Conservation (phyloP, 2,113 vertebrate genomes). For the Spea bombifrons region DNA sequence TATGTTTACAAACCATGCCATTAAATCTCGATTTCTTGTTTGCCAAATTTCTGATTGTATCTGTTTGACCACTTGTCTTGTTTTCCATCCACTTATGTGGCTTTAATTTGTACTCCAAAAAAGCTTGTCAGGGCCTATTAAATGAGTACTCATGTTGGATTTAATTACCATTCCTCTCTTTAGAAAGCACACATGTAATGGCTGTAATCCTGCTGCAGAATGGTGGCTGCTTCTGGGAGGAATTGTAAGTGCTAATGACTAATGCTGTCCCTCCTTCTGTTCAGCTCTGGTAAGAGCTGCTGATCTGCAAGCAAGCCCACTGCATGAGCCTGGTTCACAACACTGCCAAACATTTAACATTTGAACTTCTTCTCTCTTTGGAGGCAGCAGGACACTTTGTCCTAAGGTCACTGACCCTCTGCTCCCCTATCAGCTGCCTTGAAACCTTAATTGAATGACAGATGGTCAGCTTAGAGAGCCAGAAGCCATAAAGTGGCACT, state of each 20-base stretch:
- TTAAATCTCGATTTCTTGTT: too few species aligned
- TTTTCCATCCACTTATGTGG: not conserved
- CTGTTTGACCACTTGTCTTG: not conserved
- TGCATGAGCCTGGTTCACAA: constrained; percentile 56
- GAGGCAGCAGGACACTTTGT: constrained; percentile 74
- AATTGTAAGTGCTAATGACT: constrained; percentile 75
- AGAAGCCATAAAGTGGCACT: constrained; percentile 54
- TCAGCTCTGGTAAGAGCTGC: constrained; percentile 44
- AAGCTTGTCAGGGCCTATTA: constrained; percentile 6
- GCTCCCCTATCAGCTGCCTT: constrained; percentile 73
- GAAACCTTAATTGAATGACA: constrained; percentile 80
- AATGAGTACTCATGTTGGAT: constrained; percentile 24
- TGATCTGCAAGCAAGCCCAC: constrained; percentile 45
- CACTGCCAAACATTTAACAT: constrained; percentile 72
- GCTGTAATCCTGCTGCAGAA: constrained; percentile 60
- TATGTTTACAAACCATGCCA: too few species aligned
- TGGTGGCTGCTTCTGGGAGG: constrained; percentile 64
- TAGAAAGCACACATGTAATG: constrained; percentile 34
- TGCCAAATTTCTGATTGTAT: not conserved
- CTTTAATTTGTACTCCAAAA: constrained; percentile 6
- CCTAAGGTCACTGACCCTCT: constrained; percentile 72
- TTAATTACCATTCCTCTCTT: constrained; percentile 42
- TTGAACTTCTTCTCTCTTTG: constrained; percentile 68
- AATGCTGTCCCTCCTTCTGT: constrained; percentile 66
- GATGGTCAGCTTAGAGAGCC: constrained; percentile 75